Percentiles rank a stretch among this genome's conserved stretches.
These are phyloP conservation scores for Paramacrobiotus metropolitanus DNA, from an alignment of 1,140 invertebrate species.

Conservation along the genomic window DNA sequence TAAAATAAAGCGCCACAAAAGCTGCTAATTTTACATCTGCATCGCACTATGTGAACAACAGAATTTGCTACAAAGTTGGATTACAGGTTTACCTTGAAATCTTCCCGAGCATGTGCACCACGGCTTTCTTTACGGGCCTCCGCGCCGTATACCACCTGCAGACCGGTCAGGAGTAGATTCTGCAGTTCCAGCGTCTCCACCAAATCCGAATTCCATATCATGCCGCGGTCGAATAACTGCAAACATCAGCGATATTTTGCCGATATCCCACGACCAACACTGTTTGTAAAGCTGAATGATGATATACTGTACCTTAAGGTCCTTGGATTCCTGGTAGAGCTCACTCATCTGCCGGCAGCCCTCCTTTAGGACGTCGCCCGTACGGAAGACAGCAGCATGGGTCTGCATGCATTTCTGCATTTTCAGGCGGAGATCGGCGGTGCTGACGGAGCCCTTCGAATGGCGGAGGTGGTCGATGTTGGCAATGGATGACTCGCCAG, in stretches of 20 bases:
- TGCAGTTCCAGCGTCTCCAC: conserved; percentile 88
- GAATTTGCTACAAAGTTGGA: no score
- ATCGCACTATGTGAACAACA: no score
- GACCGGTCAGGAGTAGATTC: conserved; percentile 77
- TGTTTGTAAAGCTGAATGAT: no score
- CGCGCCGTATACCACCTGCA: conserved; percentile 69
- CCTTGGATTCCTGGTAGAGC: conserved; percentile 35
- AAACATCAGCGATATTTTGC: background rate
- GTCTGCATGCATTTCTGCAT: conserved; percentile 97
- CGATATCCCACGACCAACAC: conserved; percentile 10
- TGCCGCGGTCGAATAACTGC: conserved; percentile 38
- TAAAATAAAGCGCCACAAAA: no score
- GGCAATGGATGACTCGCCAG: conserved; percentile 78
- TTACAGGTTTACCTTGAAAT: conserved; percentile 48
- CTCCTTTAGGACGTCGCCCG: conserved; percentile 58
- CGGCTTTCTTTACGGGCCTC: conserved; percentile 90
- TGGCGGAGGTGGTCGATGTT: conserved; percentile 65
- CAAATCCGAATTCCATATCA: conserved; percentile 92
- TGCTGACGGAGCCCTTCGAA: conserved; percentile 51
- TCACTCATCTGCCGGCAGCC: conserved; percentile 40
- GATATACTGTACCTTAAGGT: conserved; percentile 38
- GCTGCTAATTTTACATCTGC: no score
- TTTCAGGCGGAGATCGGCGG: conserved; percentile 62
- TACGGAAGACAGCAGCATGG: conserved; percentile 89
- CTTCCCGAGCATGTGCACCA: conserved; percentile 89